Evolutionary conservation across 2,113 vertebrate species (phyloP).

Genomic region (Solea senegalensis): DNA sequence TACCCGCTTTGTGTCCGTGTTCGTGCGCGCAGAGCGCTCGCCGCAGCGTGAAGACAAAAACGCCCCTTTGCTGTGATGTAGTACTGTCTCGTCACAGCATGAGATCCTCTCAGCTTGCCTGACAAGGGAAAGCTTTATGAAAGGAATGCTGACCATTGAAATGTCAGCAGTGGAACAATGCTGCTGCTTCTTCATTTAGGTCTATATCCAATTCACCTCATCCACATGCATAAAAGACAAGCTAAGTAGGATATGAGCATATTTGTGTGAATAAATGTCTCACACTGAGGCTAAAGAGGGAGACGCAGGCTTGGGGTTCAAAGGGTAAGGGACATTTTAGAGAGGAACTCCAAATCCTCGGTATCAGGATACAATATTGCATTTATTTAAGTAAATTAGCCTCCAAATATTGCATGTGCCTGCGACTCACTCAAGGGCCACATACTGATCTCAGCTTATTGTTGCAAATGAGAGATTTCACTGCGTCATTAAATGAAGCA

Average conservation of each 20-base stretch:
- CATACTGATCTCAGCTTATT: slow-evolving; percentile 27
- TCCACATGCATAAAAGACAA: slow-evolving; percentile 38
- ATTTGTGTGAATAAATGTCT: slow-evolving; percentile 32
- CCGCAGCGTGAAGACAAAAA: slow-evolving; percentile 40
- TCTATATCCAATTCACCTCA: slow-evolving; percentile 32
- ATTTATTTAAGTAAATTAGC: slow-evolving; percentile 32
- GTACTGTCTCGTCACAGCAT: slow-evolving; percentile 59
- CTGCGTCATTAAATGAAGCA: slow-evolving; percentile 45
- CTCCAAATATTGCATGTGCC: not conserved
- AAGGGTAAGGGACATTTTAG: slow-evolving; percentile 11
- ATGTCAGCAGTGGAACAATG: slow-evolving; percentile 52
- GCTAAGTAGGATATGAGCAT: not conserved
- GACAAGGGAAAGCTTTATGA: slow-evolving; percentile 59
- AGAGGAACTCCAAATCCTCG: slow-evolving; percentile 36
- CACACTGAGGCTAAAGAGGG: slow-evolving; percentile 31
- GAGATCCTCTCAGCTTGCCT: slow-evolving; percentile 57
- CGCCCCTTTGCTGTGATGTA: slow-evolving; percentile 59
- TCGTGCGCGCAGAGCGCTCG: slow-evolving; percentile 7
- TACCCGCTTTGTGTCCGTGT: not conserved
- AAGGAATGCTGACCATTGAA: slow-evolving; percentile 48
- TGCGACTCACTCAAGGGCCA: not conserved
- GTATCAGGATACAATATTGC: slow-evolving; percentile 28
- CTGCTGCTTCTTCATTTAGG: slow-evolving; percentile 18
- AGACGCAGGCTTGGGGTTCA: too few relatives aligned
- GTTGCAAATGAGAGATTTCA: slow-evolving; percentile 34